Evolutionary conservation across 2,113 vertebrate species (phyloP), one percentile per base, ranked within the genome.

Genomic region (Caloenas nicobarica): DNA sequence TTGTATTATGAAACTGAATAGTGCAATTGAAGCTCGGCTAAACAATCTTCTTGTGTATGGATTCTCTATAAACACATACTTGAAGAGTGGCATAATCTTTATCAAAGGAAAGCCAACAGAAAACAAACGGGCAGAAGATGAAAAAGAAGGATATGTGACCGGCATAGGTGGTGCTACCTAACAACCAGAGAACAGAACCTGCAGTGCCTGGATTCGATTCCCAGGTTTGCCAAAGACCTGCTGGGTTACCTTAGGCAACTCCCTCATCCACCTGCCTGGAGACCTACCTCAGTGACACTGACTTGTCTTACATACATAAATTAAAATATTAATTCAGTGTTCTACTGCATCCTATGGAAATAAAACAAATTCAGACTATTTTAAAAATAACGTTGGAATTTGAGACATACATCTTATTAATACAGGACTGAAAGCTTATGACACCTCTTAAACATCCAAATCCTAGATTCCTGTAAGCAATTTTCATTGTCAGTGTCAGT

Each of bases 1-100:
- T 17, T 31, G 7, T 14, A 51, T 48, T 73, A 81, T 0, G 0
- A 73, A 88, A 72, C 33, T 19, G 18, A 80, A 58, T 0, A 26
- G 22, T 2, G 4, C 64, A 93, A 77, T 11, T 50, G 50, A 62
- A 83, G 51, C n/a, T 80, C 26, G 9, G 19, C 62, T 81, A 29
- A 76, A 80, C 3, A 10, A 65, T 23, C 36, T 60, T 23, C 36
- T 60, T 38, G 3, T 1, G 2, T 19, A 25, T 5, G 4, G 23
- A 85, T 44, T 76, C 38, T 53, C 42, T 42, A n/a, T 7, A 23
- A 93, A 74, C 22, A 74, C 56, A 4, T 1, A 70, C 14, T 6
- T 71, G n/a, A 78, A 53, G 65, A 74, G 26, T 13, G 7, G 4
- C 22, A 40, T 23, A 48, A 64, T 2, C 17, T 64, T 62, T 33